A percentile compares a stretch with the other conserved stretches of the same genome.
Conservation (phyloP, 1,140 invertebrate species). For the Nylanderia fulva region DNA sequence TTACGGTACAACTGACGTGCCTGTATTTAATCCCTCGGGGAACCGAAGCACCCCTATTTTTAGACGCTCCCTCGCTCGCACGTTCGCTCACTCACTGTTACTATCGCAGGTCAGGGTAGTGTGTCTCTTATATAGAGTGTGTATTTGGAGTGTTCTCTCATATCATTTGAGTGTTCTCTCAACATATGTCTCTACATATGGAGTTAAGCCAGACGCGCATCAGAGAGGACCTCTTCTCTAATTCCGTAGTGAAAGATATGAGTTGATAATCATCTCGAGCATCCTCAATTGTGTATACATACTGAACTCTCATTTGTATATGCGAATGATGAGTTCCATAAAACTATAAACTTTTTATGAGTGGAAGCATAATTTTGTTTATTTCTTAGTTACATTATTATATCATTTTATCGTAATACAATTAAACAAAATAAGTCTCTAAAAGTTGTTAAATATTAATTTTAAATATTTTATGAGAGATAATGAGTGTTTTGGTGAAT, state of each 20-base stretch:
- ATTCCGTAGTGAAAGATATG: slow-evolving; percentile 43
- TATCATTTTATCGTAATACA: background rate
- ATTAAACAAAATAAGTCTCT: background rate
- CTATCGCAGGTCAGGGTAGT: slow-evolving; percentile 72
- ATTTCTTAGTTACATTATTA: background rate
- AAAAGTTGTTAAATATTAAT: background rate
- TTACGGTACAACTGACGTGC: slow-evolving; percentile 61
- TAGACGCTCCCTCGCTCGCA: slow-evolving; percentile 55
- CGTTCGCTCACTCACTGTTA: background rate
- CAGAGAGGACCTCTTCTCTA: slow-evolving; percentile 44
- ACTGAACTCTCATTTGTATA: background rate
- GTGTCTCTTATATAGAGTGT: slow-evolving; percentile 36
- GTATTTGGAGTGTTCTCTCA: background rate
- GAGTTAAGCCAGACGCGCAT: slow-evolving; percentile 41
- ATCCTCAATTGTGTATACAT: slow-evolving; percentile 4
- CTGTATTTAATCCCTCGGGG: slow-evolving; percentile 68
- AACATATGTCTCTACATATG: slow-evolving; percentile 70
- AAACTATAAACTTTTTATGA: background rate
- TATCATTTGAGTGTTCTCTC: background rate
- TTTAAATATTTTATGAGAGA: background rate
- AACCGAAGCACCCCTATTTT: slow-evolving; percentile 69
- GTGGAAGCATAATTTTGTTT: background rate
- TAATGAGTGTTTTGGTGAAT: background rate
- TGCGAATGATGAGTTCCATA: background rate
- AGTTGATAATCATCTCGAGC: slow-evolving; percentile 9